Conservation (phyloP, 2,113 vertebrate species). For the Pica pica region DNA sequence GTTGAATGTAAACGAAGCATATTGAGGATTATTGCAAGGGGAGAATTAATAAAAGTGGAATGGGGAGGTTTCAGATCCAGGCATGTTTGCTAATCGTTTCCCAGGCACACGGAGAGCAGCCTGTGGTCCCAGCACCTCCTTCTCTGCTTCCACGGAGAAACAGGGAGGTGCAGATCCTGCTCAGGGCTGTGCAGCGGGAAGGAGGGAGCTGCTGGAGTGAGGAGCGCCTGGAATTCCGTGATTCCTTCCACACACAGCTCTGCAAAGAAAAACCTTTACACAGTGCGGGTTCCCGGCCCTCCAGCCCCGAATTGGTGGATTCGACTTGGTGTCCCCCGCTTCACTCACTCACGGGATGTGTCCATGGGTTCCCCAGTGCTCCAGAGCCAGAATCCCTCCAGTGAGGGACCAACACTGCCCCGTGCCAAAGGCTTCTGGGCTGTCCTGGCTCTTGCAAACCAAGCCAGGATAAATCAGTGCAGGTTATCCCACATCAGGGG, state of each 20-base stretch:
- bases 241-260: not conserved
- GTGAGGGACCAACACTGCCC: not conserved
- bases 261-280: not conserved
- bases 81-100: not conserved
- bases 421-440: not conserved
- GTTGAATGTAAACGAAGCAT: not conserved
- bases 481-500: not conserved
- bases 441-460: not conserved
- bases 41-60: conserved; percentile 7
- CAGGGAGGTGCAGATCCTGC: not conserved
- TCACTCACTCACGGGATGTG: not conserved
- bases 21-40: conserved; percentile 20
- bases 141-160: not conserved
- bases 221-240: not conserved
- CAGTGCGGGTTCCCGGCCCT: not conserved
- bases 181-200: not conserved
- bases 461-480: not conserved
- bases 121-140: not conserved
- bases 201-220: not conserved
- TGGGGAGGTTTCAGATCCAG: not conserved
- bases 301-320: not conserved
- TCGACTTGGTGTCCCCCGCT: not conserved
- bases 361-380: not conserved
- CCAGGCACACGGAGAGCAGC: not conserved
- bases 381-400: not conserved